These are phyloP conservation scores for Sprattus sprattus DNA, from an alignment of 2,113 vertebrate genomes.

Conservation along the genomic window DNA sequence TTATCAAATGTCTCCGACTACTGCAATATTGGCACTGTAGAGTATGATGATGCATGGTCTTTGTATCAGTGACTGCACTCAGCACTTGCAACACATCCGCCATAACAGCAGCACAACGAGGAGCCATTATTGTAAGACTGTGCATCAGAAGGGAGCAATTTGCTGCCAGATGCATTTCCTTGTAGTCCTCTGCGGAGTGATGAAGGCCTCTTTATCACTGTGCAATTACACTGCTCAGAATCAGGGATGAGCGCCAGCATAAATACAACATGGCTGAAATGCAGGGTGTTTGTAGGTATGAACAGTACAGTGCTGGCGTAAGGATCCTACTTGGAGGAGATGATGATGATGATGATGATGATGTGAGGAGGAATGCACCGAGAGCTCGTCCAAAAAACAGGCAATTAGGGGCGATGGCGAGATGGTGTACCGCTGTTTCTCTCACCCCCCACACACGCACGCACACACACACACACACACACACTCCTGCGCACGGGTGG, in stretches of 20 bases:
- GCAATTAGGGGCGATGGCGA: neutral
- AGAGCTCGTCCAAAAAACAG: neutral
- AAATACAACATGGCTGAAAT: neutral
- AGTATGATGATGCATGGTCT: neutral
- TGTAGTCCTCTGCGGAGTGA: neutral
- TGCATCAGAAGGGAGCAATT: neutral
- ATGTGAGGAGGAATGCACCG: neutral
- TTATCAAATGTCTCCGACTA: neutral
- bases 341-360: neutral
- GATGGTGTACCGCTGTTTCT: neutral
- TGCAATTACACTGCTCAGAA: neutral
- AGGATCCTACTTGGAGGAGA: neutral
- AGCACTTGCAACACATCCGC: neutral
- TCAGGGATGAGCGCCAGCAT: neutral
- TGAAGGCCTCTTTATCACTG: neutral
- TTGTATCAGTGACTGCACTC: neutral
- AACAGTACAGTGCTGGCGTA: neutral
- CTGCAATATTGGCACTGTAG: neutral
- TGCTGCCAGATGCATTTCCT: neutral
- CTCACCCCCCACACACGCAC: neutral
- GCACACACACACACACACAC: neutral
- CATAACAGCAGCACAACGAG: neutral
- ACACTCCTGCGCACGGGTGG: neutral
- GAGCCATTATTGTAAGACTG: neutral
- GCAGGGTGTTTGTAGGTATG: neutral